Base-by-base conservation (phyloP, 2,888 invertebrate genomes). In the Piscicola geometra region DNA sequence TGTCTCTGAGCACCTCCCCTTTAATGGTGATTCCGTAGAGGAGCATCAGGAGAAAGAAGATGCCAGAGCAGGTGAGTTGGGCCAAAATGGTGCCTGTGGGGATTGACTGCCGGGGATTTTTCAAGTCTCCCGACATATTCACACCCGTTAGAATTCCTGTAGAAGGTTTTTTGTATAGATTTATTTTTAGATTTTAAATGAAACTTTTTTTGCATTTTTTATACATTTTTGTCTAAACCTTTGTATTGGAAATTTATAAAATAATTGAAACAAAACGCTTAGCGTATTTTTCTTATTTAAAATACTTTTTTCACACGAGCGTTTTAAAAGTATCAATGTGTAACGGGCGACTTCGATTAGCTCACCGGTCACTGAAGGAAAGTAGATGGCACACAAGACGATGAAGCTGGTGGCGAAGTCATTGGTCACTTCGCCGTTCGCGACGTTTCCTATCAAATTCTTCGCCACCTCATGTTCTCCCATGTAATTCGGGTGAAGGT, bases 131-230 rank as follows among this genome's bases (percentile, higher is more conserved):
- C 36, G 96, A 96, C 82, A 97, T 90, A 87, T 98, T 98, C 0
- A 96, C 97, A 56, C 98, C 98, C 78, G 98, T 97, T 95, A 98
- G 96, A 80, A 98, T 98, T 82, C 92, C 92, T 92, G n/a, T n/a
- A n/a, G n/a, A n/a, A n/a, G n/a, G n/a, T n/a, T n/a, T n/a, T n/a
- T n/a, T n/a, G n/a, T n/a, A n/a, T n/a, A n/a, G n/a, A n/a, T n/a
- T n/a, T n/a, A n/a, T n/a, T n/a, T n/a, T n/a, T n/a, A n/a, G n/a
- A n/a, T n/a, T n/a, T n/a, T n/a, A n/a, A n/a, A n/a, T n/a, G n/a
- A n/a, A n/a, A n/a, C n/a, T n/a, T n/a, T n/a, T n/a, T n/a, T n/a
- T n/a, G n/a, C n/a, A n/a, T n/a, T n/a, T n/a, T n/a, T n/a, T n/a
- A n/a, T n/a, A n/a, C n/a, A n/a, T n/a, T n/a, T n/a, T n/a, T n/a